Evolutionary conservation across 1,140 invertebrate species (phyloP).

Genomic region (Pseudomyrmex cubaensis): DNA sequence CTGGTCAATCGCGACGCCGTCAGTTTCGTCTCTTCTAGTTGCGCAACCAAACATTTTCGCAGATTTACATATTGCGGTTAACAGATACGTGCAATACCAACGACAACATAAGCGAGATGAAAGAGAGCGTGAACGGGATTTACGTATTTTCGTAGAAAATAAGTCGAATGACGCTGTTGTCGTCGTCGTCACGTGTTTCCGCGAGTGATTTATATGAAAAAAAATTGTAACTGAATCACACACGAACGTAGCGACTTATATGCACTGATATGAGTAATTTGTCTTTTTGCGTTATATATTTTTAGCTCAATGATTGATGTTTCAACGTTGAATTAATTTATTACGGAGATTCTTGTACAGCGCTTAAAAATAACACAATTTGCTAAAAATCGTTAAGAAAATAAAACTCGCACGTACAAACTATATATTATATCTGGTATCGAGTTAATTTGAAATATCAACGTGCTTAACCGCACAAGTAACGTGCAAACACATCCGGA

Average conservation of each 20-base stretch:
- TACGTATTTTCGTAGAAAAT: slow-evolving; percentile 32
- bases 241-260: background rate
- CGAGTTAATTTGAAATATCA: too few relatives aligned
- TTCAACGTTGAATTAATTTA: slow-evolving; percentile 20
- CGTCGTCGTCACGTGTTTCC: slow-evolving; percentile 26
- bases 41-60: too few relatives aligned
- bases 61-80: background rate
- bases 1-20: too few relatives aligned
- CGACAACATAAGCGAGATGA: background rate
- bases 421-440: too few relatives aligned
- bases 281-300: slow-evolving; percentile 12
- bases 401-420: too few relatives aligned
- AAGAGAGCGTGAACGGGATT: slow-evolving; percentile 4
- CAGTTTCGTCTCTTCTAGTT: too few relatives aligned
- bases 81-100: background rate
- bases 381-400: background rate
- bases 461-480: too few relatives aligned
- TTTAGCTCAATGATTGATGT: background rate
- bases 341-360: slow-evolving; percentile 63
- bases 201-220: slow-evolving; percentile 11
- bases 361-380: slow-evolving; percentile 14
- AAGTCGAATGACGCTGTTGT: background rate
- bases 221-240: slow-evolving; percentile 11
- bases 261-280: slow-evolving; percentile 15
- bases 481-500: too few relatives aligned